A percentile compares a stretch with the other conserved stretches of the same genome.
These are phyloP conservation scores for Chromis chromis DNA, from an alignment of 2,797 vertebrate genomes.

Conservation along the genomic window DNA sequence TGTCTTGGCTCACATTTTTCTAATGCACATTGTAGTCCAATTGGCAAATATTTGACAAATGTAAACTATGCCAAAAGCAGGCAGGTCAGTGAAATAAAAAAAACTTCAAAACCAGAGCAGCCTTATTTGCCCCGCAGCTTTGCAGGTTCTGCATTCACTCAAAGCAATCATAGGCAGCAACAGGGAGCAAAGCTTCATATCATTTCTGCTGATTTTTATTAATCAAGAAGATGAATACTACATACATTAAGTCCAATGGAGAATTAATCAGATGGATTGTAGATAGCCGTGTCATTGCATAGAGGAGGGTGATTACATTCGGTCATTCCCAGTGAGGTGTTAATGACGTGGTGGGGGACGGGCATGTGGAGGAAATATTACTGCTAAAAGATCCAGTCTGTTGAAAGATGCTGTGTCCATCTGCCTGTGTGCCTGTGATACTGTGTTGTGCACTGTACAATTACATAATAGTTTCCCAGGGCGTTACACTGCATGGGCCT, in stretches of 20 bases:
- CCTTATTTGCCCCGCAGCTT: constrained; percentile 47
- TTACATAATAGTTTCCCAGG: constrained; percentile 37
- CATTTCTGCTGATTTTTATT: constrained; percentile 59
- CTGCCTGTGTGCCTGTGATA: constrained; percentile 43
- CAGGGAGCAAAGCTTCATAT: constrained; percentile 64
- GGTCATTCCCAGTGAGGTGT: constrained; percentile 82
- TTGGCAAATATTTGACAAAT: constrained; percentile 24
- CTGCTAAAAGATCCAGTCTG: constrained; percentile 45
- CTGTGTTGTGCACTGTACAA: constrained; percentile 24
- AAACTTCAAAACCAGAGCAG: constrained; percentile 46
- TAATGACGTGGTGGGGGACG: constrained; percentile 72
- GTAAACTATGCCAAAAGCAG: constrained; percentile 40
- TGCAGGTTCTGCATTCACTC: constrained; percentile 59
- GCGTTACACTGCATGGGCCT: constrained; percentile 24
- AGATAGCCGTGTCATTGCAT: constrained; percentile 75
- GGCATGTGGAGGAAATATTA: constrained; percentile 50
- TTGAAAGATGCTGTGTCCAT: constrained; percentile 41
- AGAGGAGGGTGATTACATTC: constrained; percentile 79
- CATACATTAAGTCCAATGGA: constrained; percentile 53
- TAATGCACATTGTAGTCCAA: constrained; percentile 9
- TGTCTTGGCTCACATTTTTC: constrained; percentile 1
- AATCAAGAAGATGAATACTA: constrained; percentile 54
- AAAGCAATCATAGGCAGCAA: constrained; percentile 64
- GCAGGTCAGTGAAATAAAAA: constrained; percentile 40
- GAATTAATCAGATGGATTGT: constrained; percentile 74